These are phyloP conservation scores for Grantiella picta DNA, from an alignment of 2,113 vertebrate genomes.

Conservation along the genomic window DNA sequence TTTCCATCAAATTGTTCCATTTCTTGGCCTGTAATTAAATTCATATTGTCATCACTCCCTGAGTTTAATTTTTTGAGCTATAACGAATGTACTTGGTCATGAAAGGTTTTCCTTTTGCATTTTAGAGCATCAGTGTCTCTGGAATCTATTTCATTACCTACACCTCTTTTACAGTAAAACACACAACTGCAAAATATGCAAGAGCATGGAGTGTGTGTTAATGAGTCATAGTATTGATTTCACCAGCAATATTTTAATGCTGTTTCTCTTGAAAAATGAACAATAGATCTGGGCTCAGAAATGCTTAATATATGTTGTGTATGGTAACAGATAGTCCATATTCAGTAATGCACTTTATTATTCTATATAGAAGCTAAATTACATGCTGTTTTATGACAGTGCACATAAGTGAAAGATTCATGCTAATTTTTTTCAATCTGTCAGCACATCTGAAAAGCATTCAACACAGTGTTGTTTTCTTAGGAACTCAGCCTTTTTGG, in stretches of 20 bases:
- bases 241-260: background rate
- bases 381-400: background rate
- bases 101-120: background rate
- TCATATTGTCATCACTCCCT: background rate
- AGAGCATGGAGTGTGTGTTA: background rate
- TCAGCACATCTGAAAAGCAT: background rate
- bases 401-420: background rate
- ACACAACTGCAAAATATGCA: background rate
- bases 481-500: background rate
- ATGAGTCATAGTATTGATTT: conserved; percentile 6
- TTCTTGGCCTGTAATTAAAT: conserved; percentile 13
- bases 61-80: background rate
- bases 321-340: background rate
- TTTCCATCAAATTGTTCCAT: conserved; percentile 7
- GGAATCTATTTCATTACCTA: background rate
- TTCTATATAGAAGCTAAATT: background rate
- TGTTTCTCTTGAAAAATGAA: background rate
- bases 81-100: background rate
- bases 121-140: background rate
- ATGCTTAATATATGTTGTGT: background rate
- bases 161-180: background rate
- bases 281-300: background rate
- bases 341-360: background rate
- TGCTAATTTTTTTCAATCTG: background rate
- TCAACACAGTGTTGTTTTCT: background rate